Conservation (phyloP, 2,797 vertebrate genomes). For the Falco peregrinus region DNA sequence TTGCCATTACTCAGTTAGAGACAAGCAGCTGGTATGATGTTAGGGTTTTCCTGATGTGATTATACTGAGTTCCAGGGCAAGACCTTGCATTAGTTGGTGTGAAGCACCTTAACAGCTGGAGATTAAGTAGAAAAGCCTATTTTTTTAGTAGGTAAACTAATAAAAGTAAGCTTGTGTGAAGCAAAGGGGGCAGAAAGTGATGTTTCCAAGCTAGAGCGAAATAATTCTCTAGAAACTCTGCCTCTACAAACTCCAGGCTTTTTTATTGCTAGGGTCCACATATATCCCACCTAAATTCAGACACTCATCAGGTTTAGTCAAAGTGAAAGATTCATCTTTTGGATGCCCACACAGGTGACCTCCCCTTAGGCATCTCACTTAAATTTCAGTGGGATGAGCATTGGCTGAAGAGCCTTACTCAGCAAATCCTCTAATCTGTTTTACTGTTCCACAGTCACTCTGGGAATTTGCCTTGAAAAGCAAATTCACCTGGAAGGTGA, state of each 20-base stretch:
- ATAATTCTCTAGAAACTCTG: background rate
- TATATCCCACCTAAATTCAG: background rate
- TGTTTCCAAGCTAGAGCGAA: background rate
- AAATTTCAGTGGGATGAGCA: background rate
- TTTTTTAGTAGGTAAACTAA: background rate
- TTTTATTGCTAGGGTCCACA: accelerated
- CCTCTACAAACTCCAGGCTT: background rate
- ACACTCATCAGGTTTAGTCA: background rate
- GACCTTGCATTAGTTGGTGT: background rate
- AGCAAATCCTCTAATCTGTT: background rate
- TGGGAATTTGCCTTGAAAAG: background rate
- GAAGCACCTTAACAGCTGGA: background rate
- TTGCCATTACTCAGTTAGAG: background rate
- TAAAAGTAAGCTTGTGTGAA: background rate
- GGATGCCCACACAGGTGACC: background rate
- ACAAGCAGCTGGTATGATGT: background rate
- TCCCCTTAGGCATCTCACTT: background rate
- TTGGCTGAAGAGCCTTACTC: background rate
- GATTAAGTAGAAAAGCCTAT: background rate
- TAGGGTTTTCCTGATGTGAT: background rate
- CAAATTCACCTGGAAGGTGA: background rate
- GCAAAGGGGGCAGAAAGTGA: background rate
- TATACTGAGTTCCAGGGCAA: background rate
- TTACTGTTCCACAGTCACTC: background rate
- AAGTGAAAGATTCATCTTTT: background rate